Evolutionary conservation across 1,140 invertebrate genomes (phyloP).

Genomic region (Musca domestica): DNA sequence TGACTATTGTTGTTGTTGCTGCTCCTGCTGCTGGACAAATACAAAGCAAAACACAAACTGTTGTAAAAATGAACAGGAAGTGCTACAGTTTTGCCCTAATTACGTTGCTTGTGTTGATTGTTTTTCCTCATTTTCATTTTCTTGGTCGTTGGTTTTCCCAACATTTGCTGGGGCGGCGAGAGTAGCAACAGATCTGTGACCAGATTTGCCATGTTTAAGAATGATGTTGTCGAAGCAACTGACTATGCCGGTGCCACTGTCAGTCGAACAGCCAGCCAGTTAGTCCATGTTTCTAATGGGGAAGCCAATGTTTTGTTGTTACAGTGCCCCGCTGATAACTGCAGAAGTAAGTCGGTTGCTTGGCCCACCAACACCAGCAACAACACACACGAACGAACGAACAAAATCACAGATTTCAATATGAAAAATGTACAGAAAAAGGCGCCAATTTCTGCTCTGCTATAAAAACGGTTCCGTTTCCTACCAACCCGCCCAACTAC

Average conservation of each 20-base stretch:
- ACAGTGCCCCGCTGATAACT: too few relatives aligned
- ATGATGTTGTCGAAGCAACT: neutral
- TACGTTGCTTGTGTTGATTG: slow-evolving; percentile 3
- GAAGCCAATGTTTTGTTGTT: neutral
- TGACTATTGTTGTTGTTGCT: neutral
- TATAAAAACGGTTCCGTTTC: too few relatives aligned
- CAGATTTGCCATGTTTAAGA: neutral
- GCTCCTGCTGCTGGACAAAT: neutral
- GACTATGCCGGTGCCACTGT: neutral
- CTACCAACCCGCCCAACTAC: neutral
- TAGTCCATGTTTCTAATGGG: neutral
- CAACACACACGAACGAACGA: neutral
- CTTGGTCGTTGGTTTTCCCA: neutral
- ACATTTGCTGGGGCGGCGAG: neutral
- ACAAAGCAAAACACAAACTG: neutral
- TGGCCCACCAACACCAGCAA: too few relatives aligned
- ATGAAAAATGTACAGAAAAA: neutral
- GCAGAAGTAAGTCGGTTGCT: too few relatives aligned
- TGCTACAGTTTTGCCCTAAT: slow-evolving; percentile 12
- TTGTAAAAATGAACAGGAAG: slow-evolving; percentile 1
- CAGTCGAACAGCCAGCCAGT: too few relatives aligned
- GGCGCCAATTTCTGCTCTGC: neutral
- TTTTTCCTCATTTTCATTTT: slow-evolving; percentile 4
- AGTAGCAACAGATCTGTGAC: neutral
- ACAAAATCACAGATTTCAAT: slow-evolving; percentile 15